A percentile compares a stretch with the other conserved stretches of the same genome.
These are phyloP conservation scores for Vanessa cardui DNA, from an alignment of 2,888 invertebrate species.

Conservation along the genomic window DNA sequence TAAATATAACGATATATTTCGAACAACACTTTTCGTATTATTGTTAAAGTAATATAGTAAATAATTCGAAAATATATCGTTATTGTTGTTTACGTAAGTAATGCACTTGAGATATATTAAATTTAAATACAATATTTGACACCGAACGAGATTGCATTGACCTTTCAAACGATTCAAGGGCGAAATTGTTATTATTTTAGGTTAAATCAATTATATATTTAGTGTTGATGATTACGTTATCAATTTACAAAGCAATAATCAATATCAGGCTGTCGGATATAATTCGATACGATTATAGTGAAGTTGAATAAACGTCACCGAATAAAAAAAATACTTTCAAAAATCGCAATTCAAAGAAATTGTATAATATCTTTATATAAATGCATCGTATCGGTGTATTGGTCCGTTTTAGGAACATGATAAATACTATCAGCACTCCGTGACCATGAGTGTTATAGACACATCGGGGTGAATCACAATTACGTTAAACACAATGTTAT, in stretches of 20 bases:
- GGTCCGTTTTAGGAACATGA: conserved; percentile 11
- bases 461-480: conserved; percentile 8
- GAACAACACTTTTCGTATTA: no score
- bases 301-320: not conserved
- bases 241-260: not conserved
- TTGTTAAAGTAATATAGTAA: no score
- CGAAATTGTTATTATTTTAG: not conserved
- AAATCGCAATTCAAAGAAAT: not conserved
- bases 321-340: not conserved
- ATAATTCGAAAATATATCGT: no score
- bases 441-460: conserved; percentile 21
- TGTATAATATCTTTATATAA: not conserved
- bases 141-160: not conserved
- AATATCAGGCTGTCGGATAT: not conserved
- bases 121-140: not conserved
- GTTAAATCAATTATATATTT: not conserved
- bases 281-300: not conserved
- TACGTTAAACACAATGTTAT: not conserved
- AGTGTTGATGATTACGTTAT: conserved; percentile 2
- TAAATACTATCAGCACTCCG: conserved; percentile 19
- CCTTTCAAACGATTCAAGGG: not conserved
- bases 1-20: no score
- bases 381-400: not conserved
- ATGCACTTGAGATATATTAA: not conserved
- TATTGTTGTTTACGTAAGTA: not conserved